Base-by-base conservation (phyloP, 2,113 vertebrate genomes). In the Notiomystis cincta region DNA sequence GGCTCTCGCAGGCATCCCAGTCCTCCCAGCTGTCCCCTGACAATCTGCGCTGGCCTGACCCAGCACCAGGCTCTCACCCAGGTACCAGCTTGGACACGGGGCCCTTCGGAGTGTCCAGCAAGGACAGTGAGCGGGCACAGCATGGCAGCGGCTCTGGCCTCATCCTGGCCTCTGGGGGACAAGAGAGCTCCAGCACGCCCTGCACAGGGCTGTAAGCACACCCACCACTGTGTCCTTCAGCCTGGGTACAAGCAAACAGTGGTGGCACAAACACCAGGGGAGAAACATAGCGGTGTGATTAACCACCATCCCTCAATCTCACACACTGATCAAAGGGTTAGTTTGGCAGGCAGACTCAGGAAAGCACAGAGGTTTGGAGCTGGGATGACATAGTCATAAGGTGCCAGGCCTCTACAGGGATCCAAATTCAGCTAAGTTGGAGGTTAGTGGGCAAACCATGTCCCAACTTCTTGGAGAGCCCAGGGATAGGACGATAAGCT, bases 21-120 rank as follows among this genome's bases (percentile, higher is more conserved):
- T 76, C 88, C 75, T 93, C 92, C 90, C 95, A 97, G 95, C 92
- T 96, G 96, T 97, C 96, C 67, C 88, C 85, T 97, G 96, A 93
- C 96, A 96, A 95, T 95, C 93, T 96, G 65, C 0, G 0, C 35
- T 57, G 35, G 56, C 73, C 84, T 94, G 84, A 89, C 44, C 89
- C 8, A 0, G 67, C 81, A 72, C n/a, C 83, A 86, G 76, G 80
- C 89, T 85, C 66, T 87, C 60, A 35, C 81, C 82, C 96, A 92
- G 94, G 94, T 95, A 82, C 47, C 0, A 0, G 24, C 40, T 0
- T 0, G 1, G 54, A 38, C 76, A 18, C 2, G 4, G 18, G 71
- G 66, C 23, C 48, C 62, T 45, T 48, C 1, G 0, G 44, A 73
- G 38, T 4, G 0, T 14, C 9, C 23, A 12, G 62, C 81, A 91